Conservation (phyloP, 2,113 vertebrate species). For the Anhinga anhinga region DNA sequence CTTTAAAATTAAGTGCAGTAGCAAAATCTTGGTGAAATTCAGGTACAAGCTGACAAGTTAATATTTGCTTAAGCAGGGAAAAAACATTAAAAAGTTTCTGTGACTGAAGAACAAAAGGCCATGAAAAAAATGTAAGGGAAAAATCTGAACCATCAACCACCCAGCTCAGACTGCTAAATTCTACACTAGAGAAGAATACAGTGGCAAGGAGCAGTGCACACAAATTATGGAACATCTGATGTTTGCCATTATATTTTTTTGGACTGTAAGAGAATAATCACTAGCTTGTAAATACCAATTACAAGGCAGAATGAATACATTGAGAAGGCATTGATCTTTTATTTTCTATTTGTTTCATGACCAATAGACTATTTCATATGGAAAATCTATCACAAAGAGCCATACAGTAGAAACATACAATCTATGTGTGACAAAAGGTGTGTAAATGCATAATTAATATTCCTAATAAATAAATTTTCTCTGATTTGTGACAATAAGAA, state of each 20-base stretch:
- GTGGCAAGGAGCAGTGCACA: neutral
- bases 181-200: neutral
- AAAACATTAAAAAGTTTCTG: neutral
- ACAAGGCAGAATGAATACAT: constrained; percentile 24
- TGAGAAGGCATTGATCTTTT: constrained; percentile 40
- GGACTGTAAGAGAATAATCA: constrained; percentile 27
- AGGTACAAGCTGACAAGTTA: neutral
- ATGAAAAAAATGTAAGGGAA: neutral
- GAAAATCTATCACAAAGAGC: constrained; percentile 12
- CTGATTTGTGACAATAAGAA: neutral
- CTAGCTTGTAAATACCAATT: constrained; percentile 52
- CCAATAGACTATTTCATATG: constrained; percentile 10
- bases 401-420: neutral
- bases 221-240: constrained; percentile 7
- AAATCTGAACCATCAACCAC: neutral
- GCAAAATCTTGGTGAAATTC: constrained; percentile 31
- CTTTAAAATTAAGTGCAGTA: neutral
- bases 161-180: neutral
- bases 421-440: neutral
- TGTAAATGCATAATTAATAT: constrained; percentile 17
- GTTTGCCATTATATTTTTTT: constrained; percentile 23
- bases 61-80: constrained; percentile 22
- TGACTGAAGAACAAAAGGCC: neutral
- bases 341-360: constrained; percentile 35
- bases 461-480: neutral